These are phyloP conservation scores for Apotomis turbidana DNA, from an alignment of 2,888 invertebrate genomes.

Conservation along the genomic window DNA sequence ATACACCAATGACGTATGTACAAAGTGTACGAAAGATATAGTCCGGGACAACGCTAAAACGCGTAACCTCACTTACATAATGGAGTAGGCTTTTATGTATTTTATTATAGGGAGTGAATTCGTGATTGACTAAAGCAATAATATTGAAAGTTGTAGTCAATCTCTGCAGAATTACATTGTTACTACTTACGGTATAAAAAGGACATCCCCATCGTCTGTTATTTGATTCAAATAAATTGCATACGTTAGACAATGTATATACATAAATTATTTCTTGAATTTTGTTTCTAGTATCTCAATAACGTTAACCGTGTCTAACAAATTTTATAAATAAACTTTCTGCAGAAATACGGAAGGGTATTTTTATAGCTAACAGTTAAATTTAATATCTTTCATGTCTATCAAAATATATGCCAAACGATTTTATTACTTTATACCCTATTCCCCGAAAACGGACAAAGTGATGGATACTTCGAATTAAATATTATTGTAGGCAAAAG, in stretches of 20 bases:
- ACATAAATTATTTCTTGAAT: no score
- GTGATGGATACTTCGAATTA: neutral
- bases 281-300: no score
- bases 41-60: neutral
- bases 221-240: no score
- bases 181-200: no score
- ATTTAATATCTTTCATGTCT: neutral
- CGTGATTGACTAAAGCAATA: no score
- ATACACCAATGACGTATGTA: neutral
- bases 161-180: no score
- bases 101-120: no score
- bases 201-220: no score
- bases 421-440: neutral
- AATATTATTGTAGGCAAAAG: no score
- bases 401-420: neutral
- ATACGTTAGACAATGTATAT: no score
- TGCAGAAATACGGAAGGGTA: neutral
- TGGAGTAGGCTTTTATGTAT: no score
- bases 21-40: neutral
- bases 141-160: no score
- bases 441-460: neutral
- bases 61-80: neutral
- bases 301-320: neutral
- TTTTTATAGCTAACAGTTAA: neutral
- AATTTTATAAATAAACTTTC: neutral